Conservation (phyloP, 2,113 vertebrate genomes). For the Gopherus flavomarginatus region DNA sequence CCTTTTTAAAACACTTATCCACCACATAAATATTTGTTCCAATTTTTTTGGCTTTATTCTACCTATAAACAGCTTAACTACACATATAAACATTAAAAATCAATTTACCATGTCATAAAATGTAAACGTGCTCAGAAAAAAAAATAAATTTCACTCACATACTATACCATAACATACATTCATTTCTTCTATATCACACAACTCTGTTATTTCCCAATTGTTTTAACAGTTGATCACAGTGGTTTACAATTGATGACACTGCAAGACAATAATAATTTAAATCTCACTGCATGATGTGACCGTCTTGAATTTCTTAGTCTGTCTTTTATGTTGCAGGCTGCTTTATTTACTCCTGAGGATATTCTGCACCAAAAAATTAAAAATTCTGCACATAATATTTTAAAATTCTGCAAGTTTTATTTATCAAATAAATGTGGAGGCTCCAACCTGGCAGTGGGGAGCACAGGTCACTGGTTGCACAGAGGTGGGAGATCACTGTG, state of each 20-base stretch:
- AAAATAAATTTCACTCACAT: neutral
- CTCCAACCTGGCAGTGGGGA: no score
- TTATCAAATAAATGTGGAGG: no score
- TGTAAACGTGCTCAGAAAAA: neutral
- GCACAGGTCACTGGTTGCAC: no score
- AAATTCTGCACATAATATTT: no score
- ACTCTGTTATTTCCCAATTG: constrained; percentile 27
- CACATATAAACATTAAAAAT: constrained; percentile 9
- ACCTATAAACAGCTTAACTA: constrained; percentile 1
- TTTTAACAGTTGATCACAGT: constrained; percentile 39
- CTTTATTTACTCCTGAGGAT: neutral
- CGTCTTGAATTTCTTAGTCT: constrained; percentile 39
- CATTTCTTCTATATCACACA: neutral
- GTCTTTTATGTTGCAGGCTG: constrained; percentile 21
- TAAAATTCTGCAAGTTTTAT: no score
- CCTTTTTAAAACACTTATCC: neutral
- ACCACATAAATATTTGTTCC: neutral
- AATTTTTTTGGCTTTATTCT: neutral
- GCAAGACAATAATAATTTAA: constrained; percentile 25
- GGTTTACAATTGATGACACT: constrained; percentile 37
- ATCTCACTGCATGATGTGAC: constrained; percentile 43
- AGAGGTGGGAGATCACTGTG: no score
- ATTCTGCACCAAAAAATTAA: no score
- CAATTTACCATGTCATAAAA: constrained; percentile 16
- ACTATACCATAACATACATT: neutral